A percentile compares a stretch with the other conserved stretches of the same genome.
phyloP scores from a whole-genome alignment of 2,797 vertebrate species.

The Coregonus suidteri region DNA sequence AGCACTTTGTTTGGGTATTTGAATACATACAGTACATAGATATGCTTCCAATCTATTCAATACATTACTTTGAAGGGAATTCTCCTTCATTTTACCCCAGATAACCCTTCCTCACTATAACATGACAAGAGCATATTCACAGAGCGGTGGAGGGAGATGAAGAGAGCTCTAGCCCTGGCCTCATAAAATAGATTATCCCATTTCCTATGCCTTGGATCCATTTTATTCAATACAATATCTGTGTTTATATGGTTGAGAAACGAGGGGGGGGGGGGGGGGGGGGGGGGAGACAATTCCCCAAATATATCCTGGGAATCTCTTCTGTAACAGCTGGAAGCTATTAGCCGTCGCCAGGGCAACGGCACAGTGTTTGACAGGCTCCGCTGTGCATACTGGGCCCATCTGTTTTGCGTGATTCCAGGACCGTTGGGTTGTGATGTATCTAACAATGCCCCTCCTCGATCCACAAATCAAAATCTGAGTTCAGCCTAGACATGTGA shows the following conservation, averaged over 20 bases:
- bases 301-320: conserved; percentile 55
- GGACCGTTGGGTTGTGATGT: conserved; percentile 40
- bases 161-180: not conserved
- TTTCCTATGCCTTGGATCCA: not conserved
- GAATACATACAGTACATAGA: not conserved
- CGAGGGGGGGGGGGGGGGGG: conserved; percentile 17
- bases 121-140: too few species aligned
- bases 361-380: conserved; percentile 63
- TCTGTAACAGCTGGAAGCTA: conserved; percentile 70
- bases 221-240: conserved; percentile 15
- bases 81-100: conserved; percentile 30
- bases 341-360: conserved; percentile 77
- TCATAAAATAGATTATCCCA: conserved; percentile 7
- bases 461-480: conserved; percentile 12
- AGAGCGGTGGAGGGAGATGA: conserved; percentile 15
- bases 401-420: conserved; percentile 69
- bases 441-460: conserved; percentile 27
- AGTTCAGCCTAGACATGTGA: conserved; percentile 26
- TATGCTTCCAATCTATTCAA: conserved; percentile 3
- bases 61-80: conserved; percentile 1
- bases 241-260: conserved; percentile 42
- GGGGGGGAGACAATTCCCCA: conserved; percentile 17
- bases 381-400: conserved; percentile 61
- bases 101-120: conserved; percentile 30
- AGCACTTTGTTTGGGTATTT: not conserved